phyloP scores from a whole-genome alignment of 2,113 vertebrate genomes.

The Guaruba guarouba region DNA sequence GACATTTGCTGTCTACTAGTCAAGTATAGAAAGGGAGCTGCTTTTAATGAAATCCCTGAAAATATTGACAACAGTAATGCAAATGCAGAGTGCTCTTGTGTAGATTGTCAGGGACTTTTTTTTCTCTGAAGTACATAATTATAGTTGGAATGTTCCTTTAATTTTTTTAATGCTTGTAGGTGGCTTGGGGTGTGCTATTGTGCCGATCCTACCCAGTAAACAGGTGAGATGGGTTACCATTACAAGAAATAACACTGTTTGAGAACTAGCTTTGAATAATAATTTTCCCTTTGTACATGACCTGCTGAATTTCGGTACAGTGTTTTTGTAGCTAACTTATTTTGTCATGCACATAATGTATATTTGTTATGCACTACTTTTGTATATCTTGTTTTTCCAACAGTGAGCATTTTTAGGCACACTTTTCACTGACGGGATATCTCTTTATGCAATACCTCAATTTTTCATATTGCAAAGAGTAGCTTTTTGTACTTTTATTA shows the following conservation, averaged over 20 bases:
- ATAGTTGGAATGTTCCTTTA: constrained; percentile 77
- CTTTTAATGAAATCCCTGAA: constrained; percentile 78
- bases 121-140: constrained; percentile 78
- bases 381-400: constrained; percentile 99
- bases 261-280: constrained; percentile 99
- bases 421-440: constrained; percentile 99
- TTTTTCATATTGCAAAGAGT: constrained; percentile 99
- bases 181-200: constrained; percentile 95
- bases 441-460: constrained; percentile 99
- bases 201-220: constrained; percentile 94
- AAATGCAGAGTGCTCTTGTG: constrained; percentile 87
- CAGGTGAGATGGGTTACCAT: constrained; percentile 93
- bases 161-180: constrained; percentile 80
- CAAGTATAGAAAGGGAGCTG: constrained; percentile 77
- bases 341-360: constrained; percentile 99
- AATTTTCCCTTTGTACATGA: constrained; percentile 99
- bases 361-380: constrained; percentile 99
- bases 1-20: constrained; percentile 81
- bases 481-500: constrained; percentile 99
- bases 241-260: constrained; percentile 97
- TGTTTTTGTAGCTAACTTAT: constrained; percentile 99
- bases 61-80: constrained; percentile 74
- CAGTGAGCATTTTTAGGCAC: constrained; percentile 99
- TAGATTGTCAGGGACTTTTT: constrained; percentile 95
- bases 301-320: constrained; percentile 99